Evolutionary conservation across 2,888 invertebrate species (phyloP).

Genomic region (Eudasyphora cyanicolor): DNA sequence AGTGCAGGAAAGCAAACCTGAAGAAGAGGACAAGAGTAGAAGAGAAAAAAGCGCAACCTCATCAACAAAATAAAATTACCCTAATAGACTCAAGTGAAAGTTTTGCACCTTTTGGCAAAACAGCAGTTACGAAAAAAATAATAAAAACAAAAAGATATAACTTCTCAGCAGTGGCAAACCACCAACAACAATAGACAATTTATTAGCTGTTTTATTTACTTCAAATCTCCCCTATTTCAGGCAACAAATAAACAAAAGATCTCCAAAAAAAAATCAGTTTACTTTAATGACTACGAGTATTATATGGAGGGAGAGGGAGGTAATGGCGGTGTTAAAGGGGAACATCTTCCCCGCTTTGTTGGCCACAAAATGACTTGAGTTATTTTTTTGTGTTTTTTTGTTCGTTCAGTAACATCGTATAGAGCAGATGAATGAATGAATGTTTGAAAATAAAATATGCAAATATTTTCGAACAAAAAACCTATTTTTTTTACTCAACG

Average conservation of each 20-base stretch:
- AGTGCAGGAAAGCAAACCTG: constrained; percentile 18
- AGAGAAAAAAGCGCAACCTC: constrained; percentile 8
- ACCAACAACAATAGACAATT: constrained; percentile 5
- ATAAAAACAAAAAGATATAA: neutral
- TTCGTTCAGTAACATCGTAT: neutral
- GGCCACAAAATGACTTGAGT: neutral
- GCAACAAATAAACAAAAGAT: neutral
- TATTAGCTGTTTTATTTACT: constrained; percentile 56
- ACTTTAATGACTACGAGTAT: constrained; percentile 27
- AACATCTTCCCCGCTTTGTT: neutral
- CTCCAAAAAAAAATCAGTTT: constrained; percentile 7
- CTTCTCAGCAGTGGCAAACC: neutral
- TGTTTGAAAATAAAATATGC: constrained; percentile 11
- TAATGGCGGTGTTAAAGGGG: neutral
- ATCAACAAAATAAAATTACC: constrained; percentile 48
- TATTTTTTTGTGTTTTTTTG: neutral
- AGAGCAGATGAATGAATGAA: neutral
- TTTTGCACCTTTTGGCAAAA: constrained; percentile 59
- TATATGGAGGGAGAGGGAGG: too few species aligned
- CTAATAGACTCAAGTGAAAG: constrained; percentile 59
- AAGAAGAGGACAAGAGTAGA: neutral
- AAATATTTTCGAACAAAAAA: neutral
- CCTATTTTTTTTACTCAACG: neutral
- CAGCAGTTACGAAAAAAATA: constrained; percentile 12
- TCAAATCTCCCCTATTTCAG: neutral